Base-by-base conservation (phyloP, 1,140 invertebrate species). In the Tetragonula clypearis region DNA sequence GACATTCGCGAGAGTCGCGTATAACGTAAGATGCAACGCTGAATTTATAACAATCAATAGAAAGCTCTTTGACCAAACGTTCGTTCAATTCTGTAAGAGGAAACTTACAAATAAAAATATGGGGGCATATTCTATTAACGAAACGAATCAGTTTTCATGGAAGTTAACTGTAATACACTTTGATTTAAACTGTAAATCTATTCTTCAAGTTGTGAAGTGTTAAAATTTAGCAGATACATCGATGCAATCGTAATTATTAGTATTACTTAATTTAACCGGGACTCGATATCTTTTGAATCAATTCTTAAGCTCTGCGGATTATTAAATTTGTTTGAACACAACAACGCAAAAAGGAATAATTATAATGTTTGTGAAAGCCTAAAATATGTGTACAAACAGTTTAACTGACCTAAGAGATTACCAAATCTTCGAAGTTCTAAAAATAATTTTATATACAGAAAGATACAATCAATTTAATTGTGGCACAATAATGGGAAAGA, bases 1-100 rank as follows among this genome's bases (percentile, higher is more conserved):
- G 94, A 94, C 74, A 95, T 95, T 82, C 92, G 94, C 0, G 94
- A 95, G 68, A 95, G 94, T 81, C 90, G 94, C 79, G 94, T 95
- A 41, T 94, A 86, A 92, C 85, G 30, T 35, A 35, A 74, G 53
- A 66, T 19, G 30, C n/a, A 41, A 41, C 6, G 15, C 21, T 41
- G 21, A 17, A 77, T 49, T 26, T 49, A 21, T 56, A 21, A 77
- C 9, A 55, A 53, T 49, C n/a, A 15, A 14, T 17, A 41, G 56
- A n/a, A 85, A 26, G n/a, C n/a, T 65, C 11, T 74, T 15, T 68
- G 60, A 74, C 71, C 58, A 81, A 72, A 55, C 8, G 1, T 30
- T 30, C 58, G 19, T 69, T 77, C 26, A 6, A 69, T n/a, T 19
- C 30, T 26, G 35, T 41, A 19, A 69, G 56, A 41, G 69, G 26